Evolutionary conservation across 2,113 vertebrate genomes (phyloP).

Genomic region (Alethe diademata): DNA sequence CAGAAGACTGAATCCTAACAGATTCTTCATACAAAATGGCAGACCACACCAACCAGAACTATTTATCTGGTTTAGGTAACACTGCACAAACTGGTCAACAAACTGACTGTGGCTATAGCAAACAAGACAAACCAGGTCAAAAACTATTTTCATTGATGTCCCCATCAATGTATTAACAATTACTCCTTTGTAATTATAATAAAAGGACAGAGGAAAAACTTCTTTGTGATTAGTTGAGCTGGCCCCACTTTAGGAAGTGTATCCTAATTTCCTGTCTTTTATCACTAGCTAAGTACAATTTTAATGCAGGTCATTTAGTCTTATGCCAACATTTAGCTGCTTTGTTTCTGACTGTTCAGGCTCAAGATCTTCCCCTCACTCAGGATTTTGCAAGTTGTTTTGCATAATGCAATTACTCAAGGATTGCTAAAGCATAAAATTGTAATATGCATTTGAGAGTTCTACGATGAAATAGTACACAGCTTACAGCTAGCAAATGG

Average conservation of each 20-base stretch:
- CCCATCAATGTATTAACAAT: background rate
- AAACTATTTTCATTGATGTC: background rate
- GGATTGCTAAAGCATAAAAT: background rate
- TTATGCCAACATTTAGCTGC: background rate
- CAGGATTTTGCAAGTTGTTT: background rate
- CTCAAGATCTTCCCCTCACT: background rate
- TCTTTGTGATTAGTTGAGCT: background rate
- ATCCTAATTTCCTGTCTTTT: background rate
- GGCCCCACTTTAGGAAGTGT: fast-evolving
- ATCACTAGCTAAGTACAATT: background rate
- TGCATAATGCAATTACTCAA: background rate
- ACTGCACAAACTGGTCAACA: background rate
- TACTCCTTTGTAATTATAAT: background rate
- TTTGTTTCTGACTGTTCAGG: background rate
- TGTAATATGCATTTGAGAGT: background rate
- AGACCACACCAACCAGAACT: background rate
- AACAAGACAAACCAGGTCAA: background rate
- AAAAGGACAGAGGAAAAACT: background rate
- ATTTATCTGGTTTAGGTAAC: background rate
- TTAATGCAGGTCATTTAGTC: background rate
- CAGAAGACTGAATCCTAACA: background rate
- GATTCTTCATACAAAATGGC: background rate
- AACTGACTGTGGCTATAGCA: background rate
- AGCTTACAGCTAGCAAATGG: background rate
- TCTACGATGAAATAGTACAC: background rate